Conservation (phyloP, 2,888 invertebrate species). For the Parthenolecanium corni region DNA sequence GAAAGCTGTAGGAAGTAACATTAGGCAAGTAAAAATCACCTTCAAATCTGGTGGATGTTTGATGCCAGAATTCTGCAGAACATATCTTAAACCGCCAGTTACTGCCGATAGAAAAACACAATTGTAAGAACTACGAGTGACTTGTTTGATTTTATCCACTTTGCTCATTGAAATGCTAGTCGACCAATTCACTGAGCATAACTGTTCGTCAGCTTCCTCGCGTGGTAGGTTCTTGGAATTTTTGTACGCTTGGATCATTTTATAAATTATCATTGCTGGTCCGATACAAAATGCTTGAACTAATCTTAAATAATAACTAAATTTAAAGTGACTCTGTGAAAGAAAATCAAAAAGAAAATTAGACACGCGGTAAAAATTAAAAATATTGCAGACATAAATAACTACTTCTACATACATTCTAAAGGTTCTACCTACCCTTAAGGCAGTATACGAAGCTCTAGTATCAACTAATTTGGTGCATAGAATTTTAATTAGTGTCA, state of each 20-base stretch:
- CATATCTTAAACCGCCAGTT: slow-evolving; percentile 42
- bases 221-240: neutral
- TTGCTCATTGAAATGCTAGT: slow-evolving; percentile 41
- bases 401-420: neutral
- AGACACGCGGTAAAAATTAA: no score
- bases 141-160: slow-evolving; percentile 43
- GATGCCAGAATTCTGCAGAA: slow-evolving; percentile 43
- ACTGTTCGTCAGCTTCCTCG: neutral
- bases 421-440: slow-evolving; percentile 33
- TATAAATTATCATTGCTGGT: slow-evolving; percentile 17
- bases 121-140: slow-evolving; percentile 44
- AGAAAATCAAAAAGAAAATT: no score
- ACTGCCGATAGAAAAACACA: slow-evolving; percentile 45
- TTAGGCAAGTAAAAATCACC: no score
- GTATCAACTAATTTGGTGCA: slow-evolving; percentile 39
- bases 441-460: slow-evolving; percentile 33
- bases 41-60: slow-evolving; percentile 43
- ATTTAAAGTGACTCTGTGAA: slow-evolving; percentile 25
- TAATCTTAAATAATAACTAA: slow-evolving; percentile 25
- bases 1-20: no score
- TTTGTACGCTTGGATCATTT: slow-evolving; percentile 4
- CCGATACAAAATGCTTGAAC: slow-evolving; percentile 26
- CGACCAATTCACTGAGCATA: slow-evolving; percentile 36
- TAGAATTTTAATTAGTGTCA: slow-evolving; percentile 41
- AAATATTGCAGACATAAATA: neutral